Conservation (phyloP, 2,797 vertebrate genomes). For the Mallotus villosus region DNA sequence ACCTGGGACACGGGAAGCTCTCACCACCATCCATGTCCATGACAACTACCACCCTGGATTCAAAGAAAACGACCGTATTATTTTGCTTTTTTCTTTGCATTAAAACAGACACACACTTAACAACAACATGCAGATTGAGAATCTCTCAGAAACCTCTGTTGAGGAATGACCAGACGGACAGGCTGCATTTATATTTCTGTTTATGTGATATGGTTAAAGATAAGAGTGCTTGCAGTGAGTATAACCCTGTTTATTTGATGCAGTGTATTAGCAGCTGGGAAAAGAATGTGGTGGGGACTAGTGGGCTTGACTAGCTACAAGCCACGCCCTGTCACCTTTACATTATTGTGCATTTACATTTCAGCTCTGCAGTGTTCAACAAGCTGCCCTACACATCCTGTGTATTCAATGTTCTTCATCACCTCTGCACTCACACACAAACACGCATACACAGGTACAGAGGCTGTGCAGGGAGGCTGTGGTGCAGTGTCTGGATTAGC, state of each 20-base stretch:
- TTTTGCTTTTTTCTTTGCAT: too few species aligned
- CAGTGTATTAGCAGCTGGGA: not conserved
- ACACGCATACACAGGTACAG: slow-evolving; percentile 4
- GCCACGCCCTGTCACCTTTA: not conserved
- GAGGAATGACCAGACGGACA: too few species aligned
- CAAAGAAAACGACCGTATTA: slow-evolving; percentile 1
- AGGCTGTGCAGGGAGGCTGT: slow-evolving; percentile 37
- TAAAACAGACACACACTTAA: too few species aligned
- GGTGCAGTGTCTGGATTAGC: slow-evolving; percentile 46
- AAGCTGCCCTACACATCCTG: not conserved
- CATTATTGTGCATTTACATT: too few species aligned
- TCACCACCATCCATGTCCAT: not conserved
- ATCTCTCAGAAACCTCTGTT: too few species aligned
- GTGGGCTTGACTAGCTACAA: not conserved
- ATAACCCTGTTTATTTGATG: too few species aligned
- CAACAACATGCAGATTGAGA: too few species aligned
- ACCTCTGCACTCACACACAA: too few species aligned
- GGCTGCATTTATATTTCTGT: not conserved
- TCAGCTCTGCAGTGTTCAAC: too few species aligned
- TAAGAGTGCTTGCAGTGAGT: too few species aligned
- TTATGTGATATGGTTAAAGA: not conserved
- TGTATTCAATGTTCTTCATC: not conserved
- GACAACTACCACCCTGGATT: not conserved
- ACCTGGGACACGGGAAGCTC: slow-evolving; percentile 36
- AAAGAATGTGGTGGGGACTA: not conserved